Evolutionary conservation across 2,797 vertebrate species (phyloP).

Genomic region (Sebastes diaconus): DNA sequence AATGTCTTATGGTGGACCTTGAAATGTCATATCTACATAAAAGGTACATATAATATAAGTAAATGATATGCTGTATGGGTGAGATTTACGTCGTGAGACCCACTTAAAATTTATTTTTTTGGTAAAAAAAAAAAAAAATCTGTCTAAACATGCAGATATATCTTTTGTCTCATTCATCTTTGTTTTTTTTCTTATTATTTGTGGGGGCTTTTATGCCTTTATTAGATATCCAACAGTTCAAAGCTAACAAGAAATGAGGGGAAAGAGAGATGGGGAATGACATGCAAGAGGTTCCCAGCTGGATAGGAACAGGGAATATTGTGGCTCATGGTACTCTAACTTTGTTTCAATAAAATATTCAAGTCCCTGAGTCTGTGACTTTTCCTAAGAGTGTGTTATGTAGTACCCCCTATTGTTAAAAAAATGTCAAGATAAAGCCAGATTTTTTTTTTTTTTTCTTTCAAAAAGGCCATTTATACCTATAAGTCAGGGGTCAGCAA

Average conservation of each 20-base stretch:
- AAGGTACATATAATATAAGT: background rate
- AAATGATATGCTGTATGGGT: background rate
- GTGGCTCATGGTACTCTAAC: background rate
- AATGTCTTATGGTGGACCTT: background rate
- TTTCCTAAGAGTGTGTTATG: too few species aligned
- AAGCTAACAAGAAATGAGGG: background rate
- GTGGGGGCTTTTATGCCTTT: background rate
- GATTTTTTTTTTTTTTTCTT: too few species aligned
- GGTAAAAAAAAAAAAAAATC: background rate
- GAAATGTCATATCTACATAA: background rate
- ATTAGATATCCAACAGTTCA: background rate
- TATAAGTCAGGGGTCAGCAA: too few species aligned
- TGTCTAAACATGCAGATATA: background rate
- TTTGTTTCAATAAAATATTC: too few species aligned
- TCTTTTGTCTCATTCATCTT: background rate
- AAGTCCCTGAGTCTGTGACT: too few species aligned
- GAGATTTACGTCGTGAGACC: background rate
- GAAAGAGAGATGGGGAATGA: too few species aligned
- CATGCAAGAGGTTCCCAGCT: too few species aligned
- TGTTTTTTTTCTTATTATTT: too few species aligned
- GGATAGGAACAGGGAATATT: background rate
- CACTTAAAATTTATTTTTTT: background rate
- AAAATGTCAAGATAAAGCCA: too few species aligned
- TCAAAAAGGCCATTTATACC: too few species aligned
- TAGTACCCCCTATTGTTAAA: too few species aligned